Evolutionary conservation across 1,140 invertebrate species (phyloP).

Genomic region (Psilanteris sp.): DNA sequence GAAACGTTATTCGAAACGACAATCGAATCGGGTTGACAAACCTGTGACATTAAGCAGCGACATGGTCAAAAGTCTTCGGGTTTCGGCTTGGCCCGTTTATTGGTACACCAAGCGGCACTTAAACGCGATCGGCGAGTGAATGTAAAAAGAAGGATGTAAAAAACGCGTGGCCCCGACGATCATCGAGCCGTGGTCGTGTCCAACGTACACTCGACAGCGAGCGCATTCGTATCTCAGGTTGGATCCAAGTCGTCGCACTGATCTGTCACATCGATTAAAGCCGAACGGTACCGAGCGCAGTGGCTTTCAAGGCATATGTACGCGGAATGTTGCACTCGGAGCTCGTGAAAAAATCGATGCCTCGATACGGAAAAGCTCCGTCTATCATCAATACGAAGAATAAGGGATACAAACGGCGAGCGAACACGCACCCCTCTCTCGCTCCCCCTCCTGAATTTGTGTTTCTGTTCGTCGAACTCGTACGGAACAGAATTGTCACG

Average conservation of each 20-base stretch:
- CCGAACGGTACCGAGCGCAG: not conserved
- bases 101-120: constrained; percentile 54
- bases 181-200: constrained; percentile 15
- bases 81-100: constrained; percentile 54
- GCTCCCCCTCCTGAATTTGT: no score
- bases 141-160: constrained; percentile 57
- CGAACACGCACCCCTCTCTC: constrained; percentile 10
- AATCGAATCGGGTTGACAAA: no score
- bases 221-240: not conserved
- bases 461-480: no score
- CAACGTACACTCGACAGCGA: constrained; percentile 11
- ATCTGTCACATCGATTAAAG: constrained; percentile 14
- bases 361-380: constrained; percentile 41
- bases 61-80: constrained; percentile 65
- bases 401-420: constrained; percentile 6
- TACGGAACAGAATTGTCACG: no score
- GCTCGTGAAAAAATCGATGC: constrained; percentile 52
- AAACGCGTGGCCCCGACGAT: constrained; percentile 16
- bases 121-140: constrained; percentile 13
- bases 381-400: constrained; percentile 35
- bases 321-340: constrained; percentile 41
- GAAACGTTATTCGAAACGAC: no score
- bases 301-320: no score
- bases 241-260: constrained; percentile 18
- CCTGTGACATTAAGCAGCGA: constrained; percentile 75